Base-by-base conservation (phyloP, 92 coral and sea anemone genomes). In the Zoanthus sociatus region DNA sequence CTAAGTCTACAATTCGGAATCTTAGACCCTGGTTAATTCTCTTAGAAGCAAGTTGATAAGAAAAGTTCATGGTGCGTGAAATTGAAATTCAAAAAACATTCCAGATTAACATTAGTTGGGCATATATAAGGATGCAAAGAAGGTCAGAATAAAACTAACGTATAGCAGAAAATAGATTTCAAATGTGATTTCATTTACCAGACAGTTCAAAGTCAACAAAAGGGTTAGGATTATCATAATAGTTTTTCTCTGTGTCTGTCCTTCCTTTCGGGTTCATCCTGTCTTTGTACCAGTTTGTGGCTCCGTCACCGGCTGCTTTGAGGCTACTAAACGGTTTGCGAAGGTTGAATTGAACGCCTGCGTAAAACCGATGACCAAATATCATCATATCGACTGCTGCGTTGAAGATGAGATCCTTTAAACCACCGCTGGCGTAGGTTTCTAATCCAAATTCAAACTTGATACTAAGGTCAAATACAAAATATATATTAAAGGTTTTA, bases 381-480 rank as follows among this genome's bases (percentile, higher is more conserved):
- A 97, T 95, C 90, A 92, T 93, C 53, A 97, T 82, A 86, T 97
- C 99, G 7, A 97, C 94, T 5, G 98, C 99, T 1, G 99, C 98
- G 78, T 93, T 94, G 91, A 97, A 97, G 33, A 78, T 87, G 15
- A 92, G 42, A 89, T 77, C 90, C 84, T 74, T 84, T 9, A 91
- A 15, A 37, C 93, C 95, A 0, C 92, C 91, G 15, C 16, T 46
- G 20, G 90, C 91, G 74, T 93, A 91, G 55, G 88, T 87, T 15
- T 89, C 92, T 92, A 97, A 70, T 8, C 97, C 94, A 76, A 97
- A 93, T 90, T 97, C 98, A 77, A 95, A 97, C 70, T 92, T 93
- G 88, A 95, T 96, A 77, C 99, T 96, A 86, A 16, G n/a, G 31
- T n/a, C 1, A 61, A 42, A 73, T 44, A 50, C 58, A 73, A 20